phyloP scores from a whole-genome alignment of 2,888 invertebrate species.

The Mantis religiosa region DNA sequence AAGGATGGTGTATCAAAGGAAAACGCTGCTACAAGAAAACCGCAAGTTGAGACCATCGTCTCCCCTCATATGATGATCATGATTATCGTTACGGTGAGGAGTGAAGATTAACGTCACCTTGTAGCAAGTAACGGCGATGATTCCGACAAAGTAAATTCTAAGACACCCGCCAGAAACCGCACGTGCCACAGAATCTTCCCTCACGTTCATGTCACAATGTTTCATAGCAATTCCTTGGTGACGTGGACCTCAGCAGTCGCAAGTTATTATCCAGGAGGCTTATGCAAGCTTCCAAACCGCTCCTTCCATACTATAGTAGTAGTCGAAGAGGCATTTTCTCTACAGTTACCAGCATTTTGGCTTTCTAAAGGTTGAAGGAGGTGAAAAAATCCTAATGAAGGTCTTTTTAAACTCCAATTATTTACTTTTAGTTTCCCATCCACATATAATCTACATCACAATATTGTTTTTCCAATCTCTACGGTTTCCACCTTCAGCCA shows the following conservation, averaged over 20 bases:
- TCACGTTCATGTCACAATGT: background rate
- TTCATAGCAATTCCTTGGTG: background rate
- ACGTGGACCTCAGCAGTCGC: background rate
- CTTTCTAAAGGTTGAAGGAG: no score
- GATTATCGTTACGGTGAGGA: background rate
- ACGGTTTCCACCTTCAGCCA: no score
- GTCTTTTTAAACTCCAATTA: no score
- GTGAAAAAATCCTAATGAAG: no score
- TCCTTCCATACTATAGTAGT: no score
- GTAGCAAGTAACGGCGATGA: background rate
- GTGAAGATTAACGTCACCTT: slow-evolving; percentile 11
- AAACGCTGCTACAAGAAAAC: slow-evolving; percentile 3
- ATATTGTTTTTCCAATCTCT: no score
- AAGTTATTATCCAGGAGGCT: background rate
- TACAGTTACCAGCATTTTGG: no score
- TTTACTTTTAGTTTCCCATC: no score
- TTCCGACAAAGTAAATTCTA: slow-evolving; percentile 1
- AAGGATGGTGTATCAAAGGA: background rate
- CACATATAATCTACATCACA: no score
- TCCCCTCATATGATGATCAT: background rate
- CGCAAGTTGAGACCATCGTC: slow-evolving; percentile 8
- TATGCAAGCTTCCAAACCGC: background rate
- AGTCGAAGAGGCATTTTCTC: no score
- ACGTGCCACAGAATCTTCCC: background rate
- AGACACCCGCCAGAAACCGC: background rate